These are phyloP conservation scores for Myiothlypis chrysogaster DNA, from an alignment of 2,797 vertebrate genomes.

Conservation along the genomic window DNA sequence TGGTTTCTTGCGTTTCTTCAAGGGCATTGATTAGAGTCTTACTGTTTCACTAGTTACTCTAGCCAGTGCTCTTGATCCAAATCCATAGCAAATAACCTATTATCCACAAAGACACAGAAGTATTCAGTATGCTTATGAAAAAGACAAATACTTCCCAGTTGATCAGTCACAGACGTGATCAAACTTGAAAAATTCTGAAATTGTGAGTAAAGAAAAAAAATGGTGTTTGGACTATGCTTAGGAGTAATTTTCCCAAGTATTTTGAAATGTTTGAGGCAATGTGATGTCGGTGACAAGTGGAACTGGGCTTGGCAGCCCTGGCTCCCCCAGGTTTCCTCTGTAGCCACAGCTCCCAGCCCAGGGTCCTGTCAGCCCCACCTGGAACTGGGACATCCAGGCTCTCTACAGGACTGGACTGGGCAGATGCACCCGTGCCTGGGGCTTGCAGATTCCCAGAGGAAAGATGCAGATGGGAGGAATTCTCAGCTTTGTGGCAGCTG, in stretches of 20 bases:
- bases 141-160: slow-evolving; percentile 32
- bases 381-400: background rate
- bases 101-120: slow-evolving; percentile 27
- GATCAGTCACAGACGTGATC: background rate
- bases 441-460: background rate
- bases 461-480: background rate
- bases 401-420: background rate
- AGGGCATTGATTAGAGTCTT: slow-evolving; percentile 3
- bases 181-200: slow-evolving; percentile 41
- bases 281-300: background rate
- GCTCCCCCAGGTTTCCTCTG: background rate
- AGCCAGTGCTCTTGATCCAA: slow-evolving; percentile 22
- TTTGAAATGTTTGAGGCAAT: slow-evolving; percentile 11
- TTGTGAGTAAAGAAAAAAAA: slow-evolving; percentile 8
- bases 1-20: slow-evolving; percentile 39
- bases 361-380: background rate
- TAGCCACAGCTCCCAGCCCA: background rate
- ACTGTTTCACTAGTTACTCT: background rate
- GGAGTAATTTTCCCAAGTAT: background rate
- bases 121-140: background rate
- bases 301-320: background rate
- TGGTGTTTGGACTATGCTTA: background rate
- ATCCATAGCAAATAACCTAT: slow-evolving; percentile 49
- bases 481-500: background rate
- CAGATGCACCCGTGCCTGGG: background rate